A percentile compares a stretch with the other conserved stretches of the same genome.
phyloP scores from a whole-genome alignment of 1,140 invertebrate genomes.

The Calliphora vicina region DNA sequence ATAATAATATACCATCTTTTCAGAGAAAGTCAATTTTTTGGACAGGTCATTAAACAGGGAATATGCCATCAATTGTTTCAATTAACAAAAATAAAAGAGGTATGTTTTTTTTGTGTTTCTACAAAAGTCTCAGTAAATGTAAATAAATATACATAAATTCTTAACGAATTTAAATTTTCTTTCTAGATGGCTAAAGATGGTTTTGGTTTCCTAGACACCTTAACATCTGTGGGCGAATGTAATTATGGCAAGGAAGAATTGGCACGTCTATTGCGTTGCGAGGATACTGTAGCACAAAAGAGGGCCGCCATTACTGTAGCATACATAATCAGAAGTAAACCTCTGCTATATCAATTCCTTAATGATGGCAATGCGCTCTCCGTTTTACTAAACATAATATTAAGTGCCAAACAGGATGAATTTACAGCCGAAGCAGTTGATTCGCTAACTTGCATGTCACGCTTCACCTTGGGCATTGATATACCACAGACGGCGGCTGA shows the following conservation, averaged over 20 bases:
- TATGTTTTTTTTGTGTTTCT: conserved; percentile 32
- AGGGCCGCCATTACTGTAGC: conserved; percentile 57
- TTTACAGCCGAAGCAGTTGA: conserved; percentile 56
- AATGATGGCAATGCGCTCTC: conserved; percentile 56
- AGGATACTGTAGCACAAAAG: conserved; percentile 53
- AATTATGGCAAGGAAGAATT: conserved; percentile 61
- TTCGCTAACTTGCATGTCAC: conserved; percentile 55
- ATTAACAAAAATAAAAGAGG: conserved; percentile 56
- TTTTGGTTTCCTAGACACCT: conserved; percentile 55
- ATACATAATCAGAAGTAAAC: conserved; percentile 57
- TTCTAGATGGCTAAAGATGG: conserved; percentile 55
- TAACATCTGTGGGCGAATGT: conserved; percentile 59
- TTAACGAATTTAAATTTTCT: background rate
- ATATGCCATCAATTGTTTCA: conserved; percentile 59
- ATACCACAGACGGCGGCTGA: conserved; percentile 45
- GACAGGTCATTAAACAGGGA: conserved; percentile 58
- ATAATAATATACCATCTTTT: too few relatives aligned
- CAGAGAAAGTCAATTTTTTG: conserved; percentile 61
- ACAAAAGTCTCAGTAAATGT: background rate
- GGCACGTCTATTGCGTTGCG: conserved; percentile 52
- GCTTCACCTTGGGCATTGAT: conserved; percentile 52
- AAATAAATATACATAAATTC: too few relatives aligned
- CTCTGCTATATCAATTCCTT: conserved; percentile 57
- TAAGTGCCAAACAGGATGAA: conserved; percentile 52
- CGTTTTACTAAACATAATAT: conserved; percentile 52